Base-by-base conservation (phyloP, 1,140 invertebrate species). In the Drosophila malerkotliana region DNA sequence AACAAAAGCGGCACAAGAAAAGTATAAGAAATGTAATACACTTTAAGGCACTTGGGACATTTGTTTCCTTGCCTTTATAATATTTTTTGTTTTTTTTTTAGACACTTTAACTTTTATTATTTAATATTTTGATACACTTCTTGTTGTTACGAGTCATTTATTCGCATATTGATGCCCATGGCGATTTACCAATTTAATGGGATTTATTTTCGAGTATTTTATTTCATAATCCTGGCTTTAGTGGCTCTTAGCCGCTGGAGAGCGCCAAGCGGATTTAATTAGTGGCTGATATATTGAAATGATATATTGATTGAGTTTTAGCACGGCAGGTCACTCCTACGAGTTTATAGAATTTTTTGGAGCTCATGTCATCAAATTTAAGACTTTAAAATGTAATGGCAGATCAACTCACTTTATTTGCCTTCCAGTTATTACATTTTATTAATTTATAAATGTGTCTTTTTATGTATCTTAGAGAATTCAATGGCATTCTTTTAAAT, bases 241-340 rank as follows among this genome's bases (percentile, higher is more conserved):
- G 18, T 26, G 26, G 54, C 10, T 24, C 51, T 4, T 37, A 37
- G 34, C n/a, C 10, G 53, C 10, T 24, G 39, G 3, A 18, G 15
- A 47, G 9, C 30, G 62, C 12, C 26, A n/a, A 48, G 47, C 51
- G 55, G 56, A 64, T 84, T 79, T 79, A 84, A 79, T 84, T 84
- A 79, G 30, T 1, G 54, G n/a, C 26, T 24, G 39, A n/a, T n/a
- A n/a, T n/a, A n/a, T 47, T 77, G 67, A 80, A 79, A 85, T 85
- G 51, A 79, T 67, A 47, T 68, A 80, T 84, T 77, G 72, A 85
- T 84, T 85, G 72, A 39, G 21, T 32, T 9, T 7, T 37, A 37
- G 10, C 34, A 12, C 18, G 28, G 32, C 4, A n/a, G 62, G 44
- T 9, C 58, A 41, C 30, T 44, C 8, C 14, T 9, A 44, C 41